Conservation (phyloP, 2,113 vertebrate genomes). For the Mus pahari region DNA sequence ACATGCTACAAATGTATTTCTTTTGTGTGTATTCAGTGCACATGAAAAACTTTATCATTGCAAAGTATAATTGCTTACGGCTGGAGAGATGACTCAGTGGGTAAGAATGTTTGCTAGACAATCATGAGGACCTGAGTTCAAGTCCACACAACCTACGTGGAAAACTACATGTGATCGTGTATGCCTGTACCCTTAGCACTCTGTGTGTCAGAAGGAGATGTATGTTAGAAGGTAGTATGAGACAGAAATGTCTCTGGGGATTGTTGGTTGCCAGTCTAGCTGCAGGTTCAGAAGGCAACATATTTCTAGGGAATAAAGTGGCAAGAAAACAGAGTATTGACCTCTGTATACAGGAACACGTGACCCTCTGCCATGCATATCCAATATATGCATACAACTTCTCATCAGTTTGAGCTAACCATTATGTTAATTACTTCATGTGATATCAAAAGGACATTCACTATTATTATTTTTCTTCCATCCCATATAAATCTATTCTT, state of each 20-base stretch:
- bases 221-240: neutral
- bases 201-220: neutral
- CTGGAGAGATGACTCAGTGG: neutral
- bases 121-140: neutral
- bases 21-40: neutral
- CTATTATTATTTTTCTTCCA: neutral
- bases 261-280: neutral
- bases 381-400: neutral
- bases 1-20: neutral
- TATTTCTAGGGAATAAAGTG: neutral
- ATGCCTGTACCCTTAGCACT: neutral
- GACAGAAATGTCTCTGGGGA: neutral
- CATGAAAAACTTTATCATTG: neutral
- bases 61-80: neutral
- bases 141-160: neutral
- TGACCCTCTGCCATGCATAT: no score
- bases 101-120: neutral
- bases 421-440: neutral
- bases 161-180: neutral
- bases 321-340: neutral
- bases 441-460: neutral
- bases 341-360: neutral
- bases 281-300: neutral
- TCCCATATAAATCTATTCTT: neutral
- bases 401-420: neutral